A percentile compares a stretch with the other conserved stretches of the same genome.
Evolutionary conservation across 2,797 vertebrate species (phyloP).

Genomic region (Lateolabrax maculatus): DNA sequence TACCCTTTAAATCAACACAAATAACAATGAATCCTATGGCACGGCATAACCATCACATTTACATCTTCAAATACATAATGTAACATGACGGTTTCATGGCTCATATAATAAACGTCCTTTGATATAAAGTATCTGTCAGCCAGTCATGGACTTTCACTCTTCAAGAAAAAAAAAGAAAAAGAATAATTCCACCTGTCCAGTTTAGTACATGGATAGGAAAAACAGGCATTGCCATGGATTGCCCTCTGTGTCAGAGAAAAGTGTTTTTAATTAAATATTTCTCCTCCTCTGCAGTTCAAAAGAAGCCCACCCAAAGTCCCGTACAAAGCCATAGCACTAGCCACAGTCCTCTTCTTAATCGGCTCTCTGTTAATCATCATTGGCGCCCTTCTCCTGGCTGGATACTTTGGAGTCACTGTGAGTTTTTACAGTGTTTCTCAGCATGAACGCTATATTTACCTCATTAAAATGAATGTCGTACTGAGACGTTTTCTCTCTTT

Average conservation of each 20-base stretch:
- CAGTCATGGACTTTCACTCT: neutral
- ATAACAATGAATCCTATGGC: conserved; percentile 1
- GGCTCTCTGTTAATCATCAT: conserved; percentile 94
- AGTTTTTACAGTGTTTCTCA: conserved; percentile 46
- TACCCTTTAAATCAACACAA: neutral
- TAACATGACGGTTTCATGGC: neutral
- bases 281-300: conserved; percentile 90
- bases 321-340: conserved; percentile 96
- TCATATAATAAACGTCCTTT: neutral
- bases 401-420: conserved; percentile 94
- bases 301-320: conserved; percentile 96
- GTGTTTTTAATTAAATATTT: conserved; percentile 55
- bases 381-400: conserved; percentile 92
- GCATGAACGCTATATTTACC: neutral
- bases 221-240: neutral
- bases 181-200: neutral
- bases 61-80: neutral
- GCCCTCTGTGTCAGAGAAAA: conserved; percentile 35
- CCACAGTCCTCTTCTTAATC: conserved; percentile 93
- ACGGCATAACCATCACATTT: neutral
- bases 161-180: neutral
- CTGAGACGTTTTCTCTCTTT: conserved; percentile 22
- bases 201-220: neutral
- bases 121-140: neutral
- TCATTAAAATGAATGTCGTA: neutral